Percentiles rank a stretch among this genome's conserved stretches.
Evolutionary conservation across 2,113 vertebrate species (phyloP).

Genomic region (Strix uralensis): DNA sequence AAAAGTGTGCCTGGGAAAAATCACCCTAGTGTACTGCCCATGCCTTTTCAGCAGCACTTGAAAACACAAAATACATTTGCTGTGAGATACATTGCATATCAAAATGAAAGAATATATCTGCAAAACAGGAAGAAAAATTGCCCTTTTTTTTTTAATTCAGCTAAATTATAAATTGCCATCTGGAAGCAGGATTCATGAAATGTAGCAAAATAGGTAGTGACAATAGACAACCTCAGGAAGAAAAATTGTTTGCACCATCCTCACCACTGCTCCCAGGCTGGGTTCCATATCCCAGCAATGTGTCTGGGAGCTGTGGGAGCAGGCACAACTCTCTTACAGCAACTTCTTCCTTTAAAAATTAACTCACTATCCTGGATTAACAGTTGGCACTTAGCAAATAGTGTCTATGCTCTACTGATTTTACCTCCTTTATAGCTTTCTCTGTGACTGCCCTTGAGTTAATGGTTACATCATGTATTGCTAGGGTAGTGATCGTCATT

Average conservation of each 20-base stretch:
- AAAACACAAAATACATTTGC: neutral
- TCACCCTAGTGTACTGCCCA: neutral
- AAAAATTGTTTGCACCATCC: neutral
- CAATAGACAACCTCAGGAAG: neutral
- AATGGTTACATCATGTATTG: neutral
- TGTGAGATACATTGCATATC: neutral
- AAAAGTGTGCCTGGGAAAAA: neutral
- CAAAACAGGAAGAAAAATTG: neutral
- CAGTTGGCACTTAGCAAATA: neutral
- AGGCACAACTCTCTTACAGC: accelerated
- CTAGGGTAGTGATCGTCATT: neutral
- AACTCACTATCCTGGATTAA: neutral
- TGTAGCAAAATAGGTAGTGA: neutral
- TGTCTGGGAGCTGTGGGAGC: neutral
- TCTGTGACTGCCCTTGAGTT: neutral
- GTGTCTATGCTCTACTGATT: neutral
- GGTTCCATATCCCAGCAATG: neutral
- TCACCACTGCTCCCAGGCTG: accelerated
- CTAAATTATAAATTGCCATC: neutral
- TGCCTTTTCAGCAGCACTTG: neutral
- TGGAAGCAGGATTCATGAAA: neutral
- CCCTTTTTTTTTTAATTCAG: neutral
- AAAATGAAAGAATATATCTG: neutral
- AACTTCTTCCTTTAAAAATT: slow-evolving; percentile 19
- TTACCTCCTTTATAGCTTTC: neutral